Conservation (phyloP, 2,797 vertebrate genomes). For the Hemibagrus guttatus region DNA sequence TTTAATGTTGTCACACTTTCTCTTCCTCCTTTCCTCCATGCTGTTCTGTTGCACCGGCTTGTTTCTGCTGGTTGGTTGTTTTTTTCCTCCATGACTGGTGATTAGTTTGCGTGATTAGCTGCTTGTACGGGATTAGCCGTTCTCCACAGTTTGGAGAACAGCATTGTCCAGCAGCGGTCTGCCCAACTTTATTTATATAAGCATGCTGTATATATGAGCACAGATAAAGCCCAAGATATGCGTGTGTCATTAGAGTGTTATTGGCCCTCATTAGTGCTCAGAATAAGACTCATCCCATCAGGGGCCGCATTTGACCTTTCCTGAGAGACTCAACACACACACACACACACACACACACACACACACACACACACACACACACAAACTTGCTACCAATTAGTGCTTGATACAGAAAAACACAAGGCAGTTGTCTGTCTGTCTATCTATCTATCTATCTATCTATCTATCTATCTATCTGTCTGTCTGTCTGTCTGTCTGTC, state of each 20-base stretch:
- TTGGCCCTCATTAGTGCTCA: constrained; percentile 33
- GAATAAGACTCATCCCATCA: constrained; percentile 33
- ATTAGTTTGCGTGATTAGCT: constrained; percentile 21
- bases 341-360: constrained; percentile 19
- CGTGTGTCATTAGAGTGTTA: constrained; percentile 6
- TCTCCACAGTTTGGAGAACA: not conserved
- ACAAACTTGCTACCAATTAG: constrained; percentile 14
- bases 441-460: too few relatives aligned
- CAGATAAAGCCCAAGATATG: not conserved
- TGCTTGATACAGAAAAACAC: not conserved
- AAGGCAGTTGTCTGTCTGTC: not conserved
- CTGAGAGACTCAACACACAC: constrained; percentile 7
- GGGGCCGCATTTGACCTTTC: constrained; percentile 47
- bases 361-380: constrained; percentile 27
- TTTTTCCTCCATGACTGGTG: constrained; percentile 17
- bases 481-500: not conserved
- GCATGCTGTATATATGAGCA: not conserved
- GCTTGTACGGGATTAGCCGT: not conserved
- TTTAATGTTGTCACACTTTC: constrained; percentile 62
- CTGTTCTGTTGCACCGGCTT: not conserved
- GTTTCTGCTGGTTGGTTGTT: constrained; percentile 37
- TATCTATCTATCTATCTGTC: not conserved
- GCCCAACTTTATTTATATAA: not conserved
- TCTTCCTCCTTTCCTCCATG: not conserved
- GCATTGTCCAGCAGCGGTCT: not conserved